Evolutionary conservation across 2,888 invertebrate genomes (phyloP), one percentile per base, ranked within the genome.

Genomic region (Conomelus anceps): DNA sequence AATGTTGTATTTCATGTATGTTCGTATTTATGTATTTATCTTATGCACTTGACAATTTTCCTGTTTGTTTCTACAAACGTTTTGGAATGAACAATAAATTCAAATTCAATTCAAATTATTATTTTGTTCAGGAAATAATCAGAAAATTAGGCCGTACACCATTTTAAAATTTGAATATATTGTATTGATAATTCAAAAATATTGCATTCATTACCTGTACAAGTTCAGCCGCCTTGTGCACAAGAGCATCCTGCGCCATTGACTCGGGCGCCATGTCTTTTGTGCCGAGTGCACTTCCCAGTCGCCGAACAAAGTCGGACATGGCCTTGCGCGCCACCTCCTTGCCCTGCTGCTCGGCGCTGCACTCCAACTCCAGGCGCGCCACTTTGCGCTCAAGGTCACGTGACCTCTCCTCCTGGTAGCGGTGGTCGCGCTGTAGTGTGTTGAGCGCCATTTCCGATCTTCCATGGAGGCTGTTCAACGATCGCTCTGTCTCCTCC

Each of bases 181-280:
- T n/a, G n/a, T n/a, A n/a, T n/a, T n/a, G n/a, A n/a, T n/a, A n/a
- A n/a, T n/a, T n/a, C n/a, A n/a, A n/a, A n/a, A n/a, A n/a, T n/a
- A n/a, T n/a, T n/a, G n/a, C n/a, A n/a, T n/a, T n/a, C n/a, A n/a
- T 41, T 92, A 94, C 97, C 92, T 97, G 96, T 23, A 97, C 96
- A 22, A 97, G 93, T 93, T 97, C 97, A 9, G 96, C 95, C 7
- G 96, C 96, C 93, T 97, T 96, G n/a, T 97, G 94, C 6, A 97
- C 94, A 91, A 95, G 95, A 92, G 97, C 97, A 22, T 92, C 91
- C 11, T 90, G 90, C 11, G 89, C 89, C 0, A 96, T 95, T 0
- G 96, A 95, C 90, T 95, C 94, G 23, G 92, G 92, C 24, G 92
- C 92, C 86, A 92, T 92, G 92, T 96, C 96, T 13, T 63, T 63